Conservation (phyloP, 2,888 invertebrate species). For the Doris montereyensis region DNA sequence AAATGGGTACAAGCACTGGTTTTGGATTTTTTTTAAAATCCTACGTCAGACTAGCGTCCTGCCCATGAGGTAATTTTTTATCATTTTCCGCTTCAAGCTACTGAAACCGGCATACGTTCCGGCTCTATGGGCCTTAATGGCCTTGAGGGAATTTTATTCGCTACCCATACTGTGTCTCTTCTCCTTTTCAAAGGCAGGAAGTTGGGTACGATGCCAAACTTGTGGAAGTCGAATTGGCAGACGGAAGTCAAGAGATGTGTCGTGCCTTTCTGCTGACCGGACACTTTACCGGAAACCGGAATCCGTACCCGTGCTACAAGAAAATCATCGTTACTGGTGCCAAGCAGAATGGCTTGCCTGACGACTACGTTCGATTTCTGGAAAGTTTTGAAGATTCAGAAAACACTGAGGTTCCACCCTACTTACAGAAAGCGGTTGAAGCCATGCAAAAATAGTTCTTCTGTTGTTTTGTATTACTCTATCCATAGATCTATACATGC, state of each 20-base stretch:
- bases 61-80: no score
- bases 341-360: constrained; percentile 82
- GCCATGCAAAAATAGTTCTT: constrained; percentile 11
- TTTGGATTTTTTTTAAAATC: no score
- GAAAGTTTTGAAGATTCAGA: constrained; percentile 84
- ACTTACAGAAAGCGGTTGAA: constrained; percentile 47
- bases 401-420: constrained; percentile 74
- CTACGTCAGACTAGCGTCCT: no score
- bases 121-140: no score
- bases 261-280: constrained; percentile 81
- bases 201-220: constrained; percentile 23
- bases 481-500: no score
- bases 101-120: no score
- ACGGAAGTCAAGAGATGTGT: constrained; percentile 72
- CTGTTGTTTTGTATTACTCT: no score
- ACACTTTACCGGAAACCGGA: constrained; percentile 75
- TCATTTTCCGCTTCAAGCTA: no score
- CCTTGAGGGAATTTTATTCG: no score
- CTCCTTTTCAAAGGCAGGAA: constrained; percentile 24
- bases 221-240: constrained; percentile 17
- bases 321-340: constrained; percentile 83
- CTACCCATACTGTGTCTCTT: no score
- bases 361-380: constrained; percentile 81
- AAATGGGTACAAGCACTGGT: no score
- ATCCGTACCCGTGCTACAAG: constrained; percentile 83